Evolutionary conservation across 1,140 invertebrate species (phyloP), one percentile per base, ranked within the genome.

Genomic region (Carcinoscorpius rotundicauda): DNA sequence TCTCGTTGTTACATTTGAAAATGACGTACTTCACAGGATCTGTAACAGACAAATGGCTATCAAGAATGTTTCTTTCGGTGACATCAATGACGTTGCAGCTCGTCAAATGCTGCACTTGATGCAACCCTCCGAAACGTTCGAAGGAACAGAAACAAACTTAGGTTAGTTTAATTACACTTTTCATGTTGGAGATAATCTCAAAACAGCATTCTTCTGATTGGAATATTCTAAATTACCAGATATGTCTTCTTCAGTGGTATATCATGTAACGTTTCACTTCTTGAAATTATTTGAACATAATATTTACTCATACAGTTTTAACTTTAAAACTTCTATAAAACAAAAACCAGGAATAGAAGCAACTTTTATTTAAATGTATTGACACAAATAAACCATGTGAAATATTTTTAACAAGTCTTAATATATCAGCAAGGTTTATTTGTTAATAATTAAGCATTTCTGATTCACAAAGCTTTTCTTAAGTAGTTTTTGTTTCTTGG

Each of bases 1-100:
- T 72, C 76, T 74, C 6, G 60, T 80, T 5, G 64, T 80, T 49
- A 68, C 76, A 4, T 74, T 79, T 70, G 74, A 79, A 65, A 80
- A 80, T 70, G 79, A 80, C 66, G 66, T 71, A 50, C 68, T 80
- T 9, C 75, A 78, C 48, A 75, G 74, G 63, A 75, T 77, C 10
- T 79, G 75, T 63, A 68, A 71, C 4, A 73, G 75, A 62, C 69
- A 75, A 6, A 61, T 77, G 53, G 72, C 70, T 58, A 73, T 78
- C 5, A 78, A 76, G 64, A 73, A 76, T 5, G 63, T 63, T 49
- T 64, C 60, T 50, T 72, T 79, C 52, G 62, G 69, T 62, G 75
- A 78, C 66, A 74, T 80, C 8, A 80, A 80, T 63, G 71, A 66
- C 60, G 74, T 79, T 9, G 75, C 78, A 49, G 70, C 70, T 52